These are phyloP conservation scores for Chloropsis hardwickii DNA, from an alignment of 2,113 vertebrate species.

Conservation along the genomic window DNA sequence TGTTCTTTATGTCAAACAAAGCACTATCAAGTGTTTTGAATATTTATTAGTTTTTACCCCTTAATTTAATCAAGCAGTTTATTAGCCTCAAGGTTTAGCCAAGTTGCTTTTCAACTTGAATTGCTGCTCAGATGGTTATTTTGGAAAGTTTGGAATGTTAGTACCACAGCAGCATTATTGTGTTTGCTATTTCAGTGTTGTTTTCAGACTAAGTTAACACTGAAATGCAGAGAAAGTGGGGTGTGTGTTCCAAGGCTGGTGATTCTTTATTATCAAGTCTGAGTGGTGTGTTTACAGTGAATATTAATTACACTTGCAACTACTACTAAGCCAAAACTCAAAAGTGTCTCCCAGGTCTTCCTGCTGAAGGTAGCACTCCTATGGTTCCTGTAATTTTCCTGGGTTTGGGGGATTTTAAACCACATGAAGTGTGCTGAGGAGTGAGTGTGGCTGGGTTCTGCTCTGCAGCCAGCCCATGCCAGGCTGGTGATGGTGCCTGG, in stretches of 20 bases:
- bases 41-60: constrained; percentile 73
- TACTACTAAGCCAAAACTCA: constrained; percentile 24
- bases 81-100: constrained; percentile 63
- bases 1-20: constrained; percentile 69
- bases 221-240: constrained; percentile 13
- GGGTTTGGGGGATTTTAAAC: not conserved
- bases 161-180: not conserved
- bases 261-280: constrained; percentile 60
- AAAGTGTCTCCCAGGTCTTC: constrained; percentile 17
- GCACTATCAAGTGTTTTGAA: constrained; percentile 69
- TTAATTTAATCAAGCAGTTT: constrained; percentile 70
- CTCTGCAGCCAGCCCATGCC: not conserved
- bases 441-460: not conserved
- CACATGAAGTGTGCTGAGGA: not conserved
- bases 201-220: constrained; percentile 40
- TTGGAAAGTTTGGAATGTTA: constrained; percentile 65
- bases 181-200: constrained; percentile 36
- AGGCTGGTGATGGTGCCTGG: not conserved
- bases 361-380: not conserved
- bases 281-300: constrained; percentile 65
- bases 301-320: constrained; percentile 61
- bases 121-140: constrained; percentile 67
- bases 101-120: constrained; percentile 65
- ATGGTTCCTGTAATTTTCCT: not conserved
- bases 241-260: constrained; percentile 29